These are phyloP conservation scores for Dendrocincla tyrannina DNA, from an alignment of 2,797 vertebrate species.

Conservation along the genomic window DNA sequence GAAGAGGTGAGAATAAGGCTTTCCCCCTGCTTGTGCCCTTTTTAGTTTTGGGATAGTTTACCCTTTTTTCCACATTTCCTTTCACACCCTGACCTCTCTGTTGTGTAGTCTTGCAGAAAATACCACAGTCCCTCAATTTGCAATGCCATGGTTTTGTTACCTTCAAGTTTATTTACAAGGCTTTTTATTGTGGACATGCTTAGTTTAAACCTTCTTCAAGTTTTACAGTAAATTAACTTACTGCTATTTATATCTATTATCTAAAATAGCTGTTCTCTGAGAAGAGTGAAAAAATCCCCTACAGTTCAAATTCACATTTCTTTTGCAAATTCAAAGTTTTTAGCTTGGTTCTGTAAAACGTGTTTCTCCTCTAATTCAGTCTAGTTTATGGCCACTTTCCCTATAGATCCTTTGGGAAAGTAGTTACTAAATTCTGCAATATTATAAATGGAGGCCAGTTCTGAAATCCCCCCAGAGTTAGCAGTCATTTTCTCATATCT, in stretches of 20 bases:
- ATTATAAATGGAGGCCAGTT: conserved; percentile 67
- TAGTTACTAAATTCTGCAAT: conserved; percentile 61
- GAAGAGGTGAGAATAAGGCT: neutral
- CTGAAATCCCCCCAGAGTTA: conserved; percentile 58
- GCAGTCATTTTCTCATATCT: conserved; percentile 66
- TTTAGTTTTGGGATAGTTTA: neutral
- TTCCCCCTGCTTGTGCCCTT: neutral
- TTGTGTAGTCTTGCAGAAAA: neutral
- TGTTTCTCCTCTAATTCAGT: conserved; percentile 47
- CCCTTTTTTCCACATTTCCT: neutral
- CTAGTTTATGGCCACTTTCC: conserved; percentile 56
- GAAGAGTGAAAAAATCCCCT: neutral
- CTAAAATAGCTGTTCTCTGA: neutral
- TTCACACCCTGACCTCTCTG: neutral
- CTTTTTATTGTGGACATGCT: neutral
- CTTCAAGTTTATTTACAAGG: neutral
- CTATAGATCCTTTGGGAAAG: conserved; percentile 52
- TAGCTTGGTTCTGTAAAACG: neutral
- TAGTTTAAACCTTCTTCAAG: neutral
- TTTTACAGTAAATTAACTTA: neutral
- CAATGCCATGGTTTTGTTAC: neutral
- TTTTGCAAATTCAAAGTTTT: conserved; percentile 42
- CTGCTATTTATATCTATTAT: neutral
- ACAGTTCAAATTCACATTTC: conserved; percentile 9
- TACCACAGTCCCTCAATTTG: neutral